Conservation (phyloP, 1,140 invertebrate genomes). For the Diabrotica virgifera region DNA sequence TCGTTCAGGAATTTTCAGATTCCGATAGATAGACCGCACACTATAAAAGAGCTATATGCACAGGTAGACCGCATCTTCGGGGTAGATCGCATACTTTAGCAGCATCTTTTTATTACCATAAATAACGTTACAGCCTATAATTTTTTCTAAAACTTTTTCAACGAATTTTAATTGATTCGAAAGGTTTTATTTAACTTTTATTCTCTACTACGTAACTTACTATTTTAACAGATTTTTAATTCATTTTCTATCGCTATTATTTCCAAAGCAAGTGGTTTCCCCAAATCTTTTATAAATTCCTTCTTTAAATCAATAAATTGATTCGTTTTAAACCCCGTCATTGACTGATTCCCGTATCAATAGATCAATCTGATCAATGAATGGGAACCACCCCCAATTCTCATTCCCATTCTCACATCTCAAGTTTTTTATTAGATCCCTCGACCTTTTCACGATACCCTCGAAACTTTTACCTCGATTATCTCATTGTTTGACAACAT, state of each 20-base stretch:
- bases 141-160: no score
- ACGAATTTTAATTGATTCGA: no score
- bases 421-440: conserved; percentile 2
- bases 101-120: no score
- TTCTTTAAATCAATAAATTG: not conserved
- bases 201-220: no score
- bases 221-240: not conserved
- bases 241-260: not conserved
- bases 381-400: not conserved
- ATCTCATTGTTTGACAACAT: conserved; percentile 23
- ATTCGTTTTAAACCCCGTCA: not conserved
- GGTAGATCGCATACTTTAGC: no score
- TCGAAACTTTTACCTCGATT: conserved; percentile 5
- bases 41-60: no score
- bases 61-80: no score
- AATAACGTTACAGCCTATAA: no score
- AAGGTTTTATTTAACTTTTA: no score
- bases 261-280: not conserved
- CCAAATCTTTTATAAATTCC: not conserved
- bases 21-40: no score
- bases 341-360: not conserved
- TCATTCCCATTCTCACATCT: conserved; percentile 5
- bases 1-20: no score
- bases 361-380: not conserved
- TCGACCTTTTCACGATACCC: not conserved